These are phyloP conservation scores for Montipora foliosa DNA, from an alignment of 64 coral and sea anemone species.

Conservation along the genomic window DNA sequence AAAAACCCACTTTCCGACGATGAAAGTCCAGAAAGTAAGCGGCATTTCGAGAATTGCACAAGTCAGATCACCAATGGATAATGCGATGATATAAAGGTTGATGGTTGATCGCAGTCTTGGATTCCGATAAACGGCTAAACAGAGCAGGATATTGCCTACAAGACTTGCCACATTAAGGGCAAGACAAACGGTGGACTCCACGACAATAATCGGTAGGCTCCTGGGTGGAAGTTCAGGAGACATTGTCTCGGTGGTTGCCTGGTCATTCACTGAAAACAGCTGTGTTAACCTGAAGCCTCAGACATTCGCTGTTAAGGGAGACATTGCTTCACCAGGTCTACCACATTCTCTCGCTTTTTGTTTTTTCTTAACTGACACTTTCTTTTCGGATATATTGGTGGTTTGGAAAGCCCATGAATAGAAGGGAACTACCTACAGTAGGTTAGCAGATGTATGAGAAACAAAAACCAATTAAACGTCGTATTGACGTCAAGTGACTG, in stretches of 20 bases:
- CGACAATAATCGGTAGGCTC: neutral
- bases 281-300: too few species aligned
- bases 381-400: too few species aligned
- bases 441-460: too few species aligned
- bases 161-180: neutral
- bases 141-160: neutral
- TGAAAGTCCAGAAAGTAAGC: neutral
- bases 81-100: conserved; percentile 9
- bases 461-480: too few species aligned
- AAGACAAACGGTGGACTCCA: conserved; percentile 18
- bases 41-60: neutral
- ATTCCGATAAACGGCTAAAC: conserved; percentile 13
- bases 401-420: too few species aligned
- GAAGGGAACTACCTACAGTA: too few species aligned
- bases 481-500: too few species aligned
- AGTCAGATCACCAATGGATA: conserved; percentile 8
- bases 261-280: too few species aligned
- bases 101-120: conserved; percentile 22
- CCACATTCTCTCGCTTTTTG: too few species aligned
- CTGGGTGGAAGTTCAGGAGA: conserved; percentile 10
- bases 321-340: too few species aligned
- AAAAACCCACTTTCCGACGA: conserved; percentile 62
- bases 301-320: too few species aligned
- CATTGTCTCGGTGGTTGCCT: neutral
- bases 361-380: too few species aligned